These are phyloP conservation scores for Leuciscus waleckii DNA, from an alignment of 2,797 vertebrate genomes.

Conservation along the genomic window DNA sequence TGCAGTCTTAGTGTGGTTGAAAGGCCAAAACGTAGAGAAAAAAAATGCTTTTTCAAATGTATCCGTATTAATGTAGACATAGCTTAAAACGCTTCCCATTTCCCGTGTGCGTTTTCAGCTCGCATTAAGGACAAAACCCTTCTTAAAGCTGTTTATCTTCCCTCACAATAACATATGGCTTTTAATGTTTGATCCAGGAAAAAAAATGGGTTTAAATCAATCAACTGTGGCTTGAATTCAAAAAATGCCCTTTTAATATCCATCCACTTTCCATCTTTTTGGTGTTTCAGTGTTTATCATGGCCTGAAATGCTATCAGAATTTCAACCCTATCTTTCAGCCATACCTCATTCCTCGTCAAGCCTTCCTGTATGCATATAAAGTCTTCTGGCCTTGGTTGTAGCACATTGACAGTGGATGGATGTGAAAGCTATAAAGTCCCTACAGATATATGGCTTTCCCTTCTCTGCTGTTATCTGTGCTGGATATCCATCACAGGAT, in stretches of 20 bases:
- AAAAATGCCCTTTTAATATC: not conserved
- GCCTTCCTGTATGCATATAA: constrained; percentile 49
- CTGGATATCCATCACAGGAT: constrained; percentile 50
- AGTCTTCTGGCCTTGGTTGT: constrained; percentile 53
- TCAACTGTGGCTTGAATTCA: not conserved
- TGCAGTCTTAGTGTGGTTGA: not conserved
- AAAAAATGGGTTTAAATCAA: constrained; percentile 2
- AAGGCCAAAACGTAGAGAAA: not conserved
- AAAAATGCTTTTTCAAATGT: not conserved
- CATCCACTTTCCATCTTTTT: not conserved
- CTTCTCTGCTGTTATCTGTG: constrained; percentile 40
- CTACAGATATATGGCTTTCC: constrained; percentile 43
- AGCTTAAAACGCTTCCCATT: constrained; percentile 1
- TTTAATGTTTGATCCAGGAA: not conserved
- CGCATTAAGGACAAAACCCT: not conserved
- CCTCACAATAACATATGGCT: not conserved
- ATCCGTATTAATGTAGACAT: not conserved
- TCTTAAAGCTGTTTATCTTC: not conserved
- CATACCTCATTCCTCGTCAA: constrained; percentile 19
- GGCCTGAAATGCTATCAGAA: constrained; percentile 13
- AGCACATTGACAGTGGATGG: constrained; percentile 41
- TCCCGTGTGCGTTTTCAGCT: not conserved
- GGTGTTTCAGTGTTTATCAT: not conserved
- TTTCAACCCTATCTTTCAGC: constrained; percentile 25
- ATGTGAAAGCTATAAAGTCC: constrained; percentile 44